These are phyloP conservation scores for Salminus brasiliensis DNA, from an alignment of 2,113 vertebrate genomes.

Conservation along the genomic window DNA sequence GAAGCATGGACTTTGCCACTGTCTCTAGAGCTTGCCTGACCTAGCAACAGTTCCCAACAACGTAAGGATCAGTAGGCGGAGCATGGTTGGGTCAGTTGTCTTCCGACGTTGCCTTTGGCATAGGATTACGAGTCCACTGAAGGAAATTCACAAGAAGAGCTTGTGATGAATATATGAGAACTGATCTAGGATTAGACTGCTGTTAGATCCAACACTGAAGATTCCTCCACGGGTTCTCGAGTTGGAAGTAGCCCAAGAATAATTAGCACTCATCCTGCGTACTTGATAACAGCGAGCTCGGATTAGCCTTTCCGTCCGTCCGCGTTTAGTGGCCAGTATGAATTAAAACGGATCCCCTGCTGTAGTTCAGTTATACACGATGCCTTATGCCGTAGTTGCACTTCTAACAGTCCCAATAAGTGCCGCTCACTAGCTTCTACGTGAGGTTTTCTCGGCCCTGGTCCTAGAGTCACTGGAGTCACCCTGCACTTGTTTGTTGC, in stretches of 20 bases:
- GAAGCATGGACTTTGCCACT: background rate
- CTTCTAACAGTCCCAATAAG: constrained; percentile 19
- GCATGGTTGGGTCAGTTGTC: too few species aligned
- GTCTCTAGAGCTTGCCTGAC: background rate
- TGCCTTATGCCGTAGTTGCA: constrained; percentile 47
- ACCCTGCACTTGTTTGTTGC: background rate
- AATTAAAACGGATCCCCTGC: constrained; percentile 18
- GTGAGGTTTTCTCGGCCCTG: background rate
- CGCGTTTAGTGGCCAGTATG: constrained; percentile 38
- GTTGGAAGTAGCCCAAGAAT: too few species aligned
- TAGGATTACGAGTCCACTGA: background rate
- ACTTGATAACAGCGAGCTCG: too few species aligned
- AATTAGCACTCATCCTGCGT: too few species aligned
- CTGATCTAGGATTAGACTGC: background rate
- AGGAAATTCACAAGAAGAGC: background rate
- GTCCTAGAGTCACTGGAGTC: background rate
- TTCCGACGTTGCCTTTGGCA: background rate
- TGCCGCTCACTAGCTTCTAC: background rate
- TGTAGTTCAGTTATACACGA: constrained; percentile 33
- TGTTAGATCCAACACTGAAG: too few species aligned
- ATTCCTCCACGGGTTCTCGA: too few species aligned
- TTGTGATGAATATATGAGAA: background rate
- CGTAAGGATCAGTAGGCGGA: too few species aligned
- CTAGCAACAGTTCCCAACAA: background rate
- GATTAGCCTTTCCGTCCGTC: too few species aligned